Percentiles rank a stretch among this genome's conserved stretches.
Conservation (phyloP, 2,888 invertebrate genomes). For the Cremastinae sp. region DNA sequence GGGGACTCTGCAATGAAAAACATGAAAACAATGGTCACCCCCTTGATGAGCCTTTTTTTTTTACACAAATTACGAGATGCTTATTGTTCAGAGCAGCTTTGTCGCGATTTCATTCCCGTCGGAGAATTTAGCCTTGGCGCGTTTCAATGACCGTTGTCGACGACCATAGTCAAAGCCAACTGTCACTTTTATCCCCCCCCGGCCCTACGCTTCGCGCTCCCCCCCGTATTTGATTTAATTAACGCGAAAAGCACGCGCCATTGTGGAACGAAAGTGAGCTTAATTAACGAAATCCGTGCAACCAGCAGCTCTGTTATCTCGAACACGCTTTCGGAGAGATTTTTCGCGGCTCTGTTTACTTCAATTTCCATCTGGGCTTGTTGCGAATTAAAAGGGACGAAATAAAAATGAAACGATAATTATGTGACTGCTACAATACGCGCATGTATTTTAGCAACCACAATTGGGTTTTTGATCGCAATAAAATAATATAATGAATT, state of each 20-base stretch:
- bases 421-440: too few relatives aligned
- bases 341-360: conserved; percentile 4
- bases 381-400: neutral
- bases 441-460: too few relatives aligned
- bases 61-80: neutral
- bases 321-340: neutral
- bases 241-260: conserved; percentile 68
- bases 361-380: neutral
- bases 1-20: conserved; percentile 69
- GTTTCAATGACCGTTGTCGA: conserved; percentile 31
- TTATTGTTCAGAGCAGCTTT: neutral
- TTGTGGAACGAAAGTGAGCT: conserved; percentile 72
- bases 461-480: too few relatives aligned
- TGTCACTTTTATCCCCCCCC: conserved; percentile 30
- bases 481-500: neutral
- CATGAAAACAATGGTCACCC: conserved; percentile 1
- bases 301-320: conserved; percentile 64
- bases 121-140: conserved; percentile 54
- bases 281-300: conserved; percentile 75
- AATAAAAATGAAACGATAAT: neutral
- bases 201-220: conserved; percentile 11
- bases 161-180: conserved; percentile 34
- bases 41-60: too few relatives aligned
- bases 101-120: conserved; percentile 68
- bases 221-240: conserved; percentile 69